Conservation (phyloP, 2,797 vertebrate genomes). For the Protonibea diacanthus region DNA sequence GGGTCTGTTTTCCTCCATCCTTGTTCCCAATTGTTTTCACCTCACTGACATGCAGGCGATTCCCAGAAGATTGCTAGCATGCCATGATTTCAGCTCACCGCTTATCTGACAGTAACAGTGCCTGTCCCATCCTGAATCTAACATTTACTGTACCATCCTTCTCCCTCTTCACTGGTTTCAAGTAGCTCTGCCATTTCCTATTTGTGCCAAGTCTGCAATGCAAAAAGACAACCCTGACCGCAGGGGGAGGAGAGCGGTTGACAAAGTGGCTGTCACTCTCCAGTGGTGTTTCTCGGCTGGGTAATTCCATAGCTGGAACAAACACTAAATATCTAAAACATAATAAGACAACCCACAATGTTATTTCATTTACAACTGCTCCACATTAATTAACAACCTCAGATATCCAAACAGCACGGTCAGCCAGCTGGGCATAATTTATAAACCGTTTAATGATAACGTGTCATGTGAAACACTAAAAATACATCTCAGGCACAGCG, state of each 20-base stretch:
- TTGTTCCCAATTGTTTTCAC: slow-evolving; percentile 48
- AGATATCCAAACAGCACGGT: slow-evolving; percentile 28
- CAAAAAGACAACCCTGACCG: slow-evolving; percentile 69
- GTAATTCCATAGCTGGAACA: slow-evolving; percentile 59
- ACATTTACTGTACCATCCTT: slow-evolving; percentile 78
- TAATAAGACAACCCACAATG: slow-evolving; percentile 40
- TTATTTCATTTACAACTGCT: slow-evolving; percentile 49
- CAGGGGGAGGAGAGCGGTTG: slow-evolving; percentile 54
- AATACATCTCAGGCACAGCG: slow-evolving; percentile 14
- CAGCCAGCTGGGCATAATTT: slow-evolving; percentile 47
- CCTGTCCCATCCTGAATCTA: slow-evolving; percentile 71
- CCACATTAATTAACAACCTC: slow-evolving; percentile 55
- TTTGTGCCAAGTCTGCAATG: slow-evolving; percentile 74
- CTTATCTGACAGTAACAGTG: slow-evolving; percentile 82
- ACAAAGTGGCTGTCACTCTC: slow-evolving; percentile 76
- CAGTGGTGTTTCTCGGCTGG: slow-evolving; percentile 50
- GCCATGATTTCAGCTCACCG: slow-evolving; percentile 62
- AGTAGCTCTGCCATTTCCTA: slow-evolving; percentile 74
- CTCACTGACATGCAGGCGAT: slow-evolving; percentile 68
- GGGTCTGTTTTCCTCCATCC: slow-evolving; percentile 26
- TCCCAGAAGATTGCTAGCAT: slow-evolving; percentile 67
- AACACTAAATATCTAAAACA: slow-evolving; percentile 55
- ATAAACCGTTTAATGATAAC: slow-evolving; percentile 42
- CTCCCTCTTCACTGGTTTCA: slow-evolving; percentile 64
- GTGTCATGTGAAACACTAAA: slow-evolving; percentile 26